These are phyloP conservation scores for Empidonax alnorum DNA, from an alignment of 2,113 vertebrate genomes.

Conservation along the genomic window DNA sequence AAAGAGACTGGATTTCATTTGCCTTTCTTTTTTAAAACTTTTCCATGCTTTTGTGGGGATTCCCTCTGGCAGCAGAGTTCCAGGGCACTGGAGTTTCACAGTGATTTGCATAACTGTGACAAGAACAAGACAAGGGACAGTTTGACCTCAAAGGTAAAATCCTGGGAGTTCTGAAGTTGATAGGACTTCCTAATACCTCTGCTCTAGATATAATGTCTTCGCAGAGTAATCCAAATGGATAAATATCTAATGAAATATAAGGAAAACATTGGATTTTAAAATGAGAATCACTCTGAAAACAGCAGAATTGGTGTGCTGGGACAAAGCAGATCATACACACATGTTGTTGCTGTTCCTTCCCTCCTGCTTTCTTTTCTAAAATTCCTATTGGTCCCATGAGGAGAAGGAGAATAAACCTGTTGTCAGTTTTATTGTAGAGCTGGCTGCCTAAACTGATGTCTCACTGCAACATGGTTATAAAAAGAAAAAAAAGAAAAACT, in stretches of 20 bases:
- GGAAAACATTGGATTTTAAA: background rate
- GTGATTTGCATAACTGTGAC: background rate
- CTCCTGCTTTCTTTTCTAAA: slow-evolving; percentile 63
- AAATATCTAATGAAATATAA: slow-evolving; percentile 7
- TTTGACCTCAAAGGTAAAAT: background rate
- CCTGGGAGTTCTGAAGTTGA: background rate
- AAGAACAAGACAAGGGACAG: background rate
- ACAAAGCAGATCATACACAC: background rate
- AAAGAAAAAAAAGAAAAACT: slow-evolving; percentile 63
- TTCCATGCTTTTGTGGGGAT: background rate
- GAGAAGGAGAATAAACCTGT: slow-evolving; percentile 62
- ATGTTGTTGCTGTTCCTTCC: slow-evolving; percentile 43
- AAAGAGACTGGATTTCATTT: background rate
- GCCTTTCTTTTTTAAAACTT: background rate
- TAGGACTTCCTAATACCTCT: background rate
- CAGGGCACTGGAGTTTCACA: background rate
- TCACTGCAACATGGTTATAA: slow-evolving; percentile 62
- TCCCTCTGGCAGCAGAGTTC: background rate
- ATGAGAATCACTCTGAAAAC: background rate
- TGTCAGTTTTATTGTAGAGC: slow-evolving; percentile 67
- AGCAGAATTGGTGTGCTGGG: background rate
- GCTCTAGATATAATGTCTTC: background rate
- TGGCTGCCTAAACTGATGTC: slow-evolving; percentile 68
- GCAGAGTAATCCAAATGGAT: background rate
- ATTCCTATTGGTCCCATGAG: slow-evolving; percentile 63